Evolutionary conservation across 2,888 invertebrate genomes (phyloP).

Genomic region (Gisinianus flammeolus): DNA sequence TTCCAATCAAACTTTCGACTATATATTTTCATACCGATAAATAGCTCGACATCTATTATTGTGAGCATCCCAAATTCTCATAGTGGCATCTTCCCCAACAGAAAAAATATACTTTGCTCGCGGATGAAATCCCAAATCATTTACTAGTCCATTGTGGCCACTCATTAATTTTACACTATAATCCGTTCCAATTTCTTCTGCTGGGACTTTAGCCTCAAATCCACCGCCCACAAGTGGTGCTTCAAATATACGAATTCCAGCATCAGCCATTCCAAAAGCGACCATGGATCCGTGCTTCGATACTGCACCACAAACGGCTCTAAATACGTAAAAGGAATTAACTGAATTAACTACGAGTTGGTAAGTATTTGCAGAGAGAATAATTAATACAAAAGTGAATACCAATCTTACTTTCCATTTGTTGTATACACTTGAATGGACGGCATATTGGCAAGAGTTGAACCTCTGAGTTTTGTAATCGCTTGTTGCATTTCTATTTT

Average conservation of each 20-base stretch:
- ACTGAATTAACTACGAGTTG: neutral
- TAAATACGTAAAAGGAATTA: constrained; percentile 20
- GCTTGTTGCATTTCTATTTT: constrained; percentile 24
- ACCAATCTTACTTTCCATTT: constrained; percentile 44
- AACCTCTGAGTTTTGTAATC: constrained; percentile 41
- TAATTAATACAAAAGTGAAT: neutral
- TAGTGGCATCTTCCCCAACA: constrained; percentile 73
- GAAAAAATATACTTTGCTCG: constrained; percentile 67
- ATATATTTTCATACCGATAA: constrained; percentile 66
- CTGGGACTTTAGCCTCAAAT: constrained; percentile 29
- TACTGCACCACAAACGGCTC: constrained; percentile 51
- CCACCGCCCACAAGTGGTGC: constrained; percentile 42
- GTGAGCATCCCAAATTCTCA: constrained; percentile 77
- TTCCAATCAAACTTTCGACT: no score
- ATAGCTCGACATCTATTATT: constrained; percentile 73
- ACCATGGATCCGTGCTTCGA: constrained; percentile 49
- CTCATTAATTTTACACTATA: constrained; percentile 37
- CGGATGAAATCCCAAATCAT: constrained; percentile 56
- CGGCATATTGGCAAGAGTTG: constrained; percentile 50
- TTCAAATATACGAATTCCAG: constrained; percentile 48
- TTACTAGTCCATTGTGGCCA: constrained; percentile 54
- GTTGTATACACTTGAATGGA: constrained; percentile 47
- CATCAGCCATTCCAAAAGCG: constrained; percentile 49
- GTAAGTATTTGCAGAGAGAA: neutral
- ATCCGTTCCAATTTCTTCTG: constrained; percentile 33